A percentile compares a stretch with the other conserved stretches of the same genome.
Conservation (phyloP, 2,888 invertebrate genomes). For the Euproctis similis region DNA sequence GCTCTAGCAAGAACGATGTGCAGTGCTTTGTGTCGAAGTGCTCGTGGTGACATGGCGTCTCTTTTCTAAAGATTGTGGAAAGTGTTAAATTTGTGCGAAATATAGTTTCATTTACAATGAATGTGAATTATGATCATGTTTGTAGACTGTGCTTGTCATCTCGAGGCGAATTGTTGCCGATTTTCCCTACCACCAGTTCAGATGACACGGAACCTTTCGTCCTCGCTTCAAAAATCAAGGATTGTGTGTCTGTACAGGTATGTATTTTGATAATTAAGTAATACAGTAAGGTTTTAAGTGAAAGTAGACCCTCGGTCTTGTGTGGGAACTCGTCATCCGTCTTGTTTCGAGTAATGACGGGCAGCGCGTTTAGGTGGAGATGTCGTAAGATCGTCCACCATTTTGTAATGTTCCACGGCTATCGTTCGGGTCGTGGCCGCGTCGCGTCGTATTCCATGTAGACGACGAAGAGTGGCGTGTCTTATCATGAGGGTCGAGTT, state of each 20-base stretch:
- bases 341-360: conserved; percentile 69
- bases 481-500: conserved; percentile 62
- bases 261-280: conserved; percentile 53
- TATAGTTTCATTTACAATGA: conserved; percentile 72
- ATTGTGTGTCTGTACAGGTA: conserved; percentile 81
- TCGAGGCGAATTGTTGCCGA: conserved; percentile 77
- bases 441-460: conserved; percentile 69
- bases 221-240: conserved; percentile 79
- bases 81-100: conserved; percentile 46
- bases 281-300: conserved; percentile 60
- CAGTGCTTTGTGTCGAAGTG: conserved; percentile 74
- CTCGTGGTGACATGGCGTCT: conserved; percentile 75
- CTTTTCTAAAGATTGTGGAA: conserved; percentile 54
- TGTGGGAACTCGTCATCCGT: conserved; percentile 73
- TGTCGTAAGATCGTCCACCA: conserved; percentile 78
- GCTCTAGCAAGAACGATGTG: conserved; percentile 71
- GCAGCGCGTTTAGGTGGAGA: conserved; percentile 72
- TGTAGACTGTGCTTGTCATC: conserved; percentile 79
- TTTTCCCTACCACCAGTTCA: conserved; percentile 76
- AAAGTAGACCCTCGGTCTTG: conserved; percentile 70
- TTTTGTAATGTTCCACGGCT: conserved; percentile 74
- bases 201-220: conserved; percentile 70
- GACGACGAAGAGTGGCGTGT: conserved; percentile 63
- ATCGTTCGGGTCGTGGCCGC: conserved; percentile 69
- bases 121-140: conserved; percentile 73